These are phyloP conservation scores for Cheirogaleus major DNA, from an alignment of 2,797 vertebrate species.

Conservation along the genomic window DNA sequence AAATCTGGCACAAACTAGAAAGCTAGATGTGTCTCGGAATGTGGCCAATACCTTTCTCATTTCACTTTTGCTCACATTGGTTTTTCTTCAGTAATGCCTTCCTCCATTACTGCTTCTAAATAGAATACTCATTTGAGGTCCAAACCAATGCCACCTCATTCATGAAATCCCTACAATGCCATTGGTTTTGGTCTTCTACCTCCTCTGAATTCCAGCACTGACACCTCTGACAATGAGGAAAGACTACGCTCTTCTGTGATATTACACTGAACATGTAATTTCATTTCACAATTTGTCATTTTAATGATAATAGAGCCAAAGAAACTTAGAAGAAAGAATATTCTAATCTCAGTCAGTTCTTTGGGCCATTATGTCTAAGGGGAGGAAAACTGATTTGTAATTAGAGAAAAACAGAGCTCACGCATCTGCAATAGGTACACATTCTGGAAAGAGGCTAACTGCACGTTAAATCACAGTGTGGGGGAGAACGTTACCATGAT, in stretches of 20 bases:
- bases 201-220: neutral
- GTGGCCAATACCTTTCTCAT: neutral
- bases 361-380: neutral
- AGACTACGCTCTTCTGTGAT: neutral
- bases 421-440: neutral
- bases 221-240: neutral
- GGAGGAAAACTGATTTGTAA: neutral
- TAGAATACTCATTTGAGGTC: neutral
- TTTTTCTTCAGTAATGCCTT: neutral
- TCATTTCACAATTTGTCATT: slow-evolving; percentile 22
- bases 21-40: neutral
- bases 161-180: neutral
- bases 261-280: neutral
- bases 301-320: neutral
- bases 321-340: neutral
- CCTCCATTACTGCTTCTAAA: neutral
- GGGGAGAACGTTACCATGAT: neutral
- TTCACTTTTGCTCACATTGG: neutral
- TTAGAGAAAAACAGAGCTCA: neutral
- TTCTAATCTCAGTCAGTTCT: neutral
- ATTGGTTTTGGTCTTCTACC: neutral
- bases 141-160: neutral
- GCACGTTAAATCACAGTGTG: neutral
- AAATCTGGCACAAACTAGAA: neutral
- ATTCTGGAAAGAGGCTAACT: neutral